These are phyloP conservation scores for Willowsia nigromaculata DNA, from an alignment of 2,888 invertebrate genomes.

Conservation along the genomic window DNA sequence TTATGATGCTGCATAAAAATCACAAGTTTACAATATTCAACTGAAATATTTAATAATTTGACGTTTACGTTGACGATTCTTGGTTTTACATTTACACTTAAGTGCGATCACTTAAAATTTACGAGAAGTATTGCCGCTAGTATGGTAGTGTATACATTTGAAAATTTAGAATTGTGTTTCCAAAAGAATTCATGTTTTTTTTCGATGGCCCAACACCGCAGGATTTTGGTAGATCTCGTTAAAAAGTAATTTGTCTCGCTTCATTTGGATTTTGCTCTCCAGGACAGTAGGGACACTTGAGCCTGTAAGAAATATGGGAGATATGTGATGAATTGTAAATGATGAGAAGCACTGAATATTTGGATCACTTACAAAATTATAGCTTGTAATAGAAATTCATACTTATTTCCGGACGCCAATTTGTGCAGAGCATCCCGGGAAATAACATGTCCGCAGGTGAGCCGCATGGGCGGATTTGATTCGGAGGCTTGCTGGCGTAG, in stretches of 20 bases:
- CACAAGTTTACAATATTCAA: not conserved
- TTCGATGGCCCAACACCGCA: not conserved
- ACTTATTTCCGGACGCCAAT: constrained; percentile 95
- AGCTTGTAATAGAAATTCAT: constrained; percentile 79
- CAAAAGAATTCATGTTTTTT: not conserved
- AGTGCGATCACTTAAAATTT: not conserved
- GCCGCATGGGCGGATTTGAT: constrained; percentile 97
- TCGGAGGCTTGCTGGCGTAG: constrained; percentile 97
- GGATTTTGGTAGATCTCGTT: constrained; percentile 78
- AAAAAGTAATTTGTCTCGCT: constrained; percentile 95
- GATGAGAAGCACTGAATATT: too few species aligned
- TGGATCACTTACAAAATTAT: too few species aligned
- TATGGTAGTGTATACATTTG: too few species aligned
- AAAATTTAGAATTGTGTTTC: too few species aligned
- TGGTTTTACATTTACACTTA: not conserved
- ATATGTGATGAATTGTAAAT: not conserved
- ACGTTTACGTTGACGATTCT: not conserved
- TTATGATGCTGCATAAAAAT: not conserved
- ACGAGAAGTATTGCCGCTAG: too few species aligned
- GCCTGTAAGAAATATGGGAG: constrained; percentile 82
- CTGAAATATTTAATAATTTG: not conserved
- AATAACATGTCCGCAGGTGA: constrained; percentile 98
- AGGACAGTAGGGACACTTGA: constrained; percentile 99
- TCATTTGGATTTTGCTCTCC: constrained; percentile 96
- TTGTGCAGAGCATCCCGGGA: constrained; percentile 98